Base-by-base conservation (phyloP, 2,888 invertebrate genomes). In the Stenoptilia bipunctidactyla region DNA sequence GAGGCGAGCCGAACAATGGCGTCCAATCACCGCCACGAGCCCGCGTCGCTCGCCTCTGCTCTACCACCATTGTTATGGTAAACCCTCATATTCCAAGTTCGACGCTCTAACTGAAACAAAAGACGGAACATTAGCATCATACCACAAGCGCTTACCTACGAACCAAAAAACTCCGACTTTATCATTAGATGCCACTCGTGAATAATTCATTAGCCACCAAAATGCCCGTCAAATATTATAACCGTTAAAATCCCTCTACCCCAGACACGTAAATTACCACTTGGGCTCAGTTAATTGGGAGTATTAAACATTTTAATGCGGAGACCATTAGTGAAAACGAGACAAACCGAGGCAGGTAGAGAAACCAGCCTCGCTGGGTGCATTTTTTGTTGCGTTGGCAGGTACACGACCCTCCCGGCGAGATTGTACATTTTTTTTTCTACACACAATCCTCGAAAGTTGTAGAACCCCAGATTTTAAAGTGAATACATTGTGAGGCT, bases 51-150 rank as follows among this genome's bases (percentile, higher is more conserved):
- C 67, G 62, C 73, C 70, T 63, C 61, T 61, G 62, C 61, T 66
- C 68, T 61, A 56, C 56, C 52, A 58, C 61, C 57, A 74, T 80
- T 82, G 79, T 82, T 70, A 77, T 80, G 76, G 66, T 75, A 72
- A 77, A 77, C 58, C 54, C 62, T 52, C 50, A 54, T 51, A 58
- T n/a, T 63, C 58, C 56, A 61, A 56, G 69, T 69, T 72, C 68
- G 66, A 66, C 62, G 67, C 56, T 65, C 72, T 51, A 12, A 54
- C 52, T 50, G 57, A 68, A 74, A 77, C 77, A 74, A 82, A 73
- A 68, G 61, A 60, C 52, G 45, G 50, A 47, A 47, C 61, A 73
- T 76, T 75, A 66, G 62, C 70, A 75, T 76, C 57, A 66, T 55
- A 56, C 48, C n/a, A 27, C 25, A 15, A 5, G 27, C 35, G 13